Conservation (phyloP, 2,888 invertebrate species). For the Aporophyla lueneburgensis region DNA sequence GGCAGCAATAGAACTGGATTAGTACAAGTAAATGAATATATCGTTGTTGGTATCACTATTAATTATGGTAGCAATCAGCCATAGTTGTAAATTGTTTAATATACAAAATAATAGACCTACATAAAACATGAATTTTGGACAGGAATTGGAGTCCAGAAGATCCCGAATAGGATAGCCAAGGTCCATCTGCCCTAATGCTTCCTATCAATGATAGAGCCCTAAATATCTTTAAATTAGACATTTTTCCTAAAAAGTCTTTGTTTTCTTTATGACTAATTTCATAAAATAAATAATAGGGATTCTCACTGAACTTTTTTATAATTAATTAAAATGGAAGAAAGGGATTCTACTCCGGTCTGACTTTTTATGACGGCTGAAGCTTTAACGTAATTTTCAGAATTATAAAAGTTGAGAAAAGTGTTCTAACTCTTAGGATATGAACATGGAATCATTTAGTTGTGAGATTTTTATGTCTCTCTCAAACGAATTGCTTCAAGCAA, state of each 20-base stretch:
- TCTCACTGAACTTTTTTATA: constrained; percentile 65
- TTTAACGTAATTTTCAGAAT: constrained; percentile 72
- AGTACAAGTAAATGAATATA: neutral
- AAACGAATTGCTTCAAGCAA: constrained; percentile 59
- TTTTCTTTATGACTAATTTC: constrained; percentile 45
- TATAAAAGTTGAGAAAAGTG: constrained; percentile 71
- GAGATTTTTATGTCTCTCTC: constrained; percentile 69
- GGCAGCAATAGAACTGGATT: neutral
- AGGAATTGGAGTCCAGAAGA: neutral
- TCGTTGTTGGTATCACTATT: neutral
- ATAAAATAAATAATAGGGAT: constrained; percentile 61
- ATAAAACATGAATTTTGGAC: neutral
- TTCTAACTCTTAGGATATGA: constrained; percentile 71
- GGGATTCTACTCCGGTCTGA: constrained; percentile 67
- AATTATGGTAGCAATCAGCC: neutral
- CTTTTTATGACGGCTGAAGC: constrained; percentile 72
- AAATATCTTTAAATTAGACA: neutral
- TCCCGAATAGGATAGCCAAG: neutral
- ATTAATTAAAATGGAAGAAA: constrained; percentile 68
- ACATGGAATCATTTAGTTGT: constrained; percentile 72
- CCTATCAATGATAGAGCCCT: neutral
- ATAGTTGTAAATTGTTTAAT: constrained; percentile 2
- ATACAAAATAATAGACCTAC: neutral
- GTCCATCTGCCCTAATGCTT: neutral
- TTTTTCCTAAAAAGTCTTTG: constrained; percentile 13